These are phyloP conservation scores for Melipona quadrifasciata DNA, from an alignment of 1,140 invertebrate genomes.

Conservation along the genomic window DNA sequence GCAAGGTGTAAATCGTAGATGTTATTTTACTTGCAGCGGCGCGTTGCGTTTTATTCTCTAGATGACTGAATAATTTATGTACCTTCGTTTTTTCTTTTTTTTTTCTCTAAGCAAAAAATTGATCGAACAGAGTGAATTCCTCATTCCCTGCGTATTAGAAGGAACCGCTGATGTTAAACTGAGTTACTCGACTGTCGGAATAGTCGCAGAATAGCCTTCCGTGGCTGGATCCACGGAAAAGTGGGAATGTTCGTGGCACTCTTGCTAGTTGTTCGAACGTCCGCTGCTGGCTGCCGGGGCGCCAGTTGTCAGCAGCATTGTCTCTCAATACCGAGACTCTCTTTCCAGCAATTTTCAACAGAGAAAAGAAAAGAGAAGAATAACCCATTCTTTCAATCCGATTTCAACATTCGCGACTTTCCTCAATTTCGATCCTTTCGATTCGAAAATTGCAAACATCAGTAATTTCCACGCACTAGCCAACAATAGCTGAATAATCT, in stretches of 20 bases:
- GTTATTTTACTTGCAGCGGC: background rate
- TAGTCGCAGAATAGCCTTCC: background rate
- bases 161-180: background rate
- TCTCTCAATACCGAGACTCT: background rate
- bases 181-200: background rate
- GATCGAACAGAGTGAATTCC: background rate
- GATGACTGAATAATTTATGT: background rate
- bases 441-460: background rate
- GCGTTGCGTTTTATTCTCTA: too few relatives aligned
- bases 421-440: background rate
- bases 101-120: background rate
- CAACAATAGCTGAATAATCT: background rate
- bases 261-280: slow-evolving; percentile 46
- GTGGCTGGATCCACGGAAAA: background rate
- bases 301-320: slow-evolving; percentile 64
- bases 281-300: slow-evolving; percentile 60
- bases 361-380: too few relatives aligned
- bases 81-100: too few relatives aligned
- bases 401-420: background rate
- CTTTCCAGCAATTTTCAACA: background rate
- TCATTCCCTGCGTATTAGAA: background rate
- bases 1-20: background rate
- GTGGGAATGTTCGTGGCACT: slow-evolving; percentile 13
- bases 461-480: background rate
- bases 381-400: background rate